Percentiles rank a stretch among this genome's conserved stretches.
Conservation (phyloP, 2,797 vertebrate species). For the Echiichthys vipera region DNA sequence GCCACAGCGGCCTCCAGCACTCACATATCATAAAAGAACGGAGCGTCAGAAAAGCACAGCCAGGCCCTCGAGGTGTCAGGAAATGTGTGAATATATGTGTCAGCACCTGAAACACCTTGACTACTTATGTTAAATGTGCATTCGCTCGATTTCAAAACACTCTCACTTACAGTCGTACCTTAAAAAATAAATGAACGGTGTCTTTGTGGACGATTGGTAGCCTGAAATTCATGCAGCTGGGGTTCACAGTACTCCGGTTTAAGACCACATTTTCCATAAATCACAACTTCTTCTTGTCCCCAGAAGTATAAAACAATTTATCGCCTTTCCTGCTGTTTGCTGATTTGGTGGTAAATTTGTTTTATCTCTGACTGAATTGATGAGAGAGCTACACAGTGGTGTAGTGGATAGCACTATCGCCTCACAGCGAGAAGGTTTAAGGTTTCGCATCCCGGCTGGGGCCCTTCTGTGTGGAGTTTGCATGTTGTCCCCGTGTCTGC, state of each 20-base stretch:
- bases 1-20: slow-evolving; percentile 53
- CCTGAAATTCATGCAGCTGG: neutral
- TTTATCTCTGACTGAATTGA: neutral
- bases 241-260: slow-evolving; percentile 2
- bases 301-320: neutral
- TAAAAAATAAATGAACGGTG: slow-evolving; percentile 1
- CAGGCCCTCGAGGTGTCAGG: slow-evolving; percentile 31
- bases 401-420: too few relatives aligned
- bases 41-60: slow-evolving; percentile 40
- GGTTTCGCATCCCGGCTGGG: too few relatives aligned
- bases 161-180: neutral
- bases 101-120: neutral
- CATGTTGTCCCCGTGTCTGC: too few relatives aligned
- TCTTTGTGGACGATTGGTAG: neutral
- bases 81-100: slow-evolving; percentile 34
- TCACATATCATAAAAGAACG: slow-evolving; percentile 58
- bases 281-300: neutral
- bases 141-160: slow-evolving; percentile 25
- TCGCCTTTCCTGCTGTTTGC: neutral
- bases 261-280: slow-evolving; percentile 7
- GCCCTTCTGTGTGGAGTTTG: too few relatives aligned
- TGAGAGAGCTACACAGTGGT: too few relatives aligned
- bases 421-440: too few relatives aligned
- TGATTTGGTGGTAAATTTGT: neutral
- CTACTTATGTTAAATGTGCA: neutral